Percentiles rank a stretch among this genome's conserved stretches.
These are phyloP conservation scores for Borostomias antarcticus DNA, from an alignment of 2,797 vertebrate species.

Conservation along the genomic window DNA sequence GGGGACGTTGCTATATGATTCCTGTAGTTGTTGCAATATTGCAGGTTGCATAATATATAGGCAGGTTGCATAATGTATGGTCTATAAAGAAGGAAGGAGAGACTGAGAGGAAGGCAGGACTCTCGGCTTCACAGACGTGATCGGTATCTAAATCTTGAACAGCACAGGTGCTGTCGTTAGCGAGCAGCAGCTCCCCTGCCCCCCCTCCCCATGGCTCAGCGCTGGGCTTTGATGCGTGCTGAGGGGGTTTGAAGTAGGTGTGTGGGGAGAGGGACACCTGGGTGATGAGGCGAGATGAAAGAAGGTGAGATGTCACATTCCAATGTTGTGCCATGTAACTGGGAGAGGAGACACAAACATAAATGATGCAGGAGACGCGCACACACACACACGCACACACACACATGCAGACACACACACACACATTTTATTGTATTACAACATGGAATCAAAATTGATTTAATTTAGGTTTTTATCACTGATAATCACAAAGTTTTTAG, in stretches of 20 bases:
- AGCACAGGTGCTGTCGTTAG: not conserved
- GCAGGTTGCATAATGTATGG: too few species aligned
- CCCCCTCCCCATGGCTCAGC: slow-evolving; percentile 6
- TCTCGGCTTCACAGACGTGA: not conserved
- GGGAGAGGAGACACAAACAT: too few species aligned
- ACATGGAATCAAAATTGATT: too few species aligned
- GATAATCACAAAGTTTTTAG: too few species aligned
- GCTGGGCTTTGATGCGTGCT: slow-evolving; percentile 7
- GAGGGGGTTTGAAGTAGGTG: not conserved
- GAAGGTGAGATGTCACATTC: slow-evolving; percentile 1
- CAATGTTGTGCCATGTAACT: not conserved
- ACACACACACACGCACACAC: not conserved
- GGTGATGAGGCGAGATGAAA: slow-evolving; percentile 4
- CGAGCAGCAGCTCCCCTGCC: not conserved
- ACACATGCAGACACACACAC: not conserved
- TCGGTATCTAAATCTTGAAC: not conserved
- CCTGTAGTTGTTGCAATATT: too few species aligned
- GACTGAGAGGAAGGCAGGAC: not conserved
- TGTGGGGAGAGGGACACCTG: not conserved
- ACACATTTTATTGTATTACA: not conserved
- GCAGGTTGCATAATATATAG: too few species aligned
- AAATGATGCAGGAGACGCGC: too few species aligned
- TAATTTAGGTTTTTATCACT: too few species aligned
- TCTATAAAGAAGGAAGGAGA: not conserved
- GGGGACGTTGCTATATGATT: too few species aligned